Base-by-base conservation (phyloP, 2,888 invertebrate species). In the Platynereis dumerilii region DNA sequence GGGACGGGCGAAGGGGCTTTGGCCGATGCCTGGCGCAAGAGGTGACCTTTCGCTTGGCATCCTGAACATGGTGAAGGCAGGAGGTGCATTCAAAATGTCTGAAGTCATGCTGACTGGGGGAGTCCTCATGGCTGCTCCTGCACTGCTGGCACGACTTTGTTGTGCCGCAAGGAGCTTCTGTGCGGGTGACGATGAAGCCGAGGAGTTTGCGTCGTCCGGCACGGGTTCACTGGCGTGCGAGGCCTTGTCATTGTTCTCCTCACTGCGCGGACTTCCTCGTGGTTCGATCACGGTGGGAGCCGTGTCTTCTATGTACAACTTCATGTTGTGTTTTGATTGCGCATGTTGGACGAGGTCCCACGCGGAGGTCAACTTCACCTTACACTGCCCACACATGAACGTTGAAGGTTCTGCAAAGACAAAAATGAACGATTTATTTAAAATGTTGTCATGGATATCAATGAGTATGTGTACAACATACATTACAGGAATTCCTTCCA, bases 291-390 rank as follows among this genome's bases (percentile, higher is more conserved):
- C 34, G 34, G 24, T n/a, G 2, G 58, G 28, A 7, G 27, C 57
- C 10, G 26, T 85, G 61, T 87, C 87, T 76, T 92, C 92, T 60
- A 91, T 89, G 87, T 95, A 97, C 79, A 97, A 93, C 84, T 94
- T 92, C 69, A 96, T 91, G 24, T 96, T 96, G 80, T 97, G 97
- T 67, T 91, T 90, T 79, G 92, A 92, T 84, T 97, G 96, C 29
- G 93, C 96, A 84, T 97, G 97, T 83, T 96, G 96, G 48, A 97
- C 89, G 68, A 97, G 87, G 65, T 92, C 89, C 97, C 97, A 97
- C 7, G 97, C 64, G 27, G 71, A 65, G 34, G 44, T 53, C 63
- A 61, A 70, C 17, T 92, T 90, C 71, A 92, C 91, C 80, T 94
- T 94, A 87, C 97, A 97, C 74, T 95, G 94, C 56, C 92, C 92